Base-by-base conservation (phyloP, 2,113 vertebrate species). In the Chaetops frenatus region DNA sequence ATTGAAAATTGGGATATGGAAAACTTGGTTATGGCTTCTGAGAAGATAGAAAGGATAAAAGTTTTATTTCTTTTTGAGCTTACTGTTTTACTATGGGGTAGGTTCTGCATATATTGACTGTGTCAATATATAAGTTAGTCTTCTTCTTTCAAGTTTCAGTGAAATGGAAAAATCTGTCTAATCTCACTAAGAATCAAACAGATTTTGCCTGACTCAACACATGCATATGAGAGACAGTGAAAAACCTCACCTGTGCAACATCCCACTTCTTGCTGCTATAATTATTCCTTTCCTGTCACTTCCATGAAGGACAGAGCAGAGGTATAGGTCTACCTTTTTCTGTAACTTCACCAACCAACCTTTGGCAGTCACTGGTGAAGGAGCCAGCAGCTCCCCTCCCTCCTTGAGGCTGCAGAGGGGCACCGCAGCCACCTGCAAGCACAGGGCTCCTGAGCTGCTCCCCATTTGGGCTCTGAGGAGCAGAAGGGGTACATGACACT, bases 371-470 rank as follows among this genome's bases (percentile, higher is more conserved):
- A 6, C 29, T 15, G 9, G 28, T 1, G 8, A 4, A 74, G 56
- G 8, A 58, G 23, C 19, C 53, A 54, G 29, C 28, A 58, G 56
- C 18, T 40, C 7, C 24, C 15, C 40, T 67, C 53, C 51, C 29
- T 65, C 7, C 1, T 11, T 42, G 48, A 2, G 3, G 2, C 48
- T 64, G 40, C 48, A 51, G 48, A 47, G 36, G 24, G 8, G 10
- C 44, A 71, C 38, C 9, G n/a, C n/a, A n/a, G n/a, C n/a, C n/a
- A n/a, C n/a, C 11, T 54, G 47, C 1, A 9, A n/a, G 64, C 24
- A 7, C 31, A 12, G 48, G 8, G 40, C 44, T 69, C 22, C 62
- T 1, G 1, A 12, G 22, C 15, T 0, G 0, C 38, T 56, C 42
- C 2, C 1, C 11, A 1, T 35, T 8, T 0, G 2, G 21, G 65